These are phyloP conservation scores for Taphrorychus bicolor DNA, from an alignment of 2,888 invertebrate genomes.

Conservation along the genomic window DNA sequence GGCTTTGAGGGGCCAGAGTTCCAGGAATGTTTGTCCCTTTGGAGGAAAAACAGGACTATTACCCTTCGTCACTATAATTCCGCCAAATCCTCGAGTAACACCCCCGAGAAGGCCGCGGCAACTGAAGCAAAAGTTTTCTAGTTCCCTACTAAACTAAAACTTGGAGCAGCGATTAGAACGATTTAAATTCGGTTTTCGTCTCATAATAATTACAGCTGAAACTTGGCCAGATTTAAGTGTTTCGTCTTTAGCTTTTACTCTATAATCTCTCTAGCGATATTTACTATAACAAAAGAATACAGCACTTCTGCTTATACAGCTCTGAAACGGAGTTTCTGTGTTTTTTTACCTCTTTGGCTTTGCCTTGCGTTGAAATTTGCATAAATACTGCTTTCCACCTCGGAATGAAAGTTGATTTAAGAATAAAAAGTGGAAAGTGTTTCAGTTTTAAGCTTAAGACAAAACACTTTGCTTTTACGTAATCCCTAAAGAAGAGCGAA, in stretches of 20 bases:
- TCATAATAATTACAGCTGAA: conserved; percentile 32
- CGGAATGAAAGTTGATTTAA: not conserved
- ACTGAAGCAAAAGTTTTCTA: conserved; percentile 28
- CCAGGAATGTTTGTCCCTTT: conserved; percentile 16
- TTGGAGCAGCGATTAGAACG: conserved; percentile 24
- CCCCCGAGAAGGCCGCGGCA: conserved; percentile 14
- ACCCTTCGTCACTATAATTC: conserved; percentile 18
- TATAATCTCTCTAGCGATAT: too few relatives aligned
- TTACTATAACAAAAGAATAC: not conserved
- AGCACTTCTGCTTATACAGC: not conserved
- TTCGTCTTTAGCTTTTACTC: not conserved
- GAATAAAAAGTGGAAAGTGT: not conserved
- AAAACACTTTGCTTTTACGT: not conserved
- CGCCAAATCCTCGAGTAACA: conserved; percentile 16
- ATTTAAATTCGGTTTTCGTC: conserved; percentile 36
- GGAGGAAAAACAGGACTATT: conserved; percentile 21
- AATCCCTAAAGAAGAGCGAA: too few relatives aligned
- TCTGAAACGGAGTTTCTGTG: not conserved
- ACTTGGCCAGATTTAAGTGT: conserved; percentile 19
- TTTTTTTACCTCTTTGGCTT: not conserved
- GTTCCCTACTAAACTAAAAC: conserved; percentile 26
- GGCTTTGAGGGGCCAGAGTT: conserved; percentile 6
- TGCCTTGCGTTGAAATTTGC: not conserved
- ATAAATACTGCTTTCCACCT: not conserved
- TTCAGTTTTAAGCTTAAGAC: not conserved